Percentiles rank a stretch among this genome's conserved stretches.
Conservation (phyloP, 2,888 invertebrate genomes). For the Zootermopsis nevadensis region DNA sequence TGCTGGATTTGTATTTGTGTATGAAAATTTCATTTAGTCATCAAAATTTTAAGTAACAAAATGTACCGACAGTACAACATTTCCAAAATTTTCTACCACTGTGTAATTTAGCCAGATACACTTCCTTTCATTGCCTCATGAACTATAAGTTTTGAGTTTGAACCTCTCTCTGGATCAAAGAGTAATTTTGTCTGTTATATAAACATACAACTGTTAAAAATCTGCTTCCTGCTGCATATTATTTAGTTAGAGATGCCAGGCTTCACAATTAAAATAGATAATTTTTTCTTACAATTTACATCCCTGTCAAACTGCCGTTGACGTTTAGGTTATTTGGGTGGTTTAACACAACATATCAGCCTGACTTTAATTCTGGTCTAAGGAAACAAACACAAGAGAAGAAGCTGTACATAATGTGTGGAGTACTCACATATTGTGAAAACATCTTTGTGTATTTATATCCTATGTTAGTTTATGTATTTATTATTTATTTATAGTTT, state of each 20-base stretch:
- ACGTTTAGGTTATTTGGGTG: too few species aligned
- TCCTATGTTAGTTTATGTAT: too few species aligned
- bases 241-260: neutral
- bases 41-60: neutral
- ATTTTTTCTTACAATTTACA: too few species aligned
- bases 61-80: neutral
- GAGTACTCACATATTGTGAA: too few species aligned
- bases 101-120: neutral
- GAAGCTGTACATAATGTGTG: too few species aligned
- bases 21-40: neutral
- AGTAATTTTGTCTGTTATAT: neutral
- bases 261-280: too few species aligned
- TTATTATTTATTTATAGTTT: too few species aligned
- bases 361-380: too few species aligned
- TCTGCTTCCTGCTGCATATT: neutral
- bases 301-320: too few species aligned
- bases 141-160: neutral
- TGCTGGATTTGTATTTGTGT: slow-evolving; percentile 3
- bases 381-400: too few species aligned
- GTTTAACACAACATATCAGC: too few species aligned
- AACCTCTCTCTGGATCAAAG: neutral
- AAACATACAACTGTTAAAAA: neutral
- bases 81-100: neutral
- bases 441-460: too few species aligned
- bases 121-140: neutral